Percentiles rank a stretch among this genome's conserved stretches.
Conservation (phyloP, 2,113 vertebrate species). For the Steatornis caripensis region DNA sequence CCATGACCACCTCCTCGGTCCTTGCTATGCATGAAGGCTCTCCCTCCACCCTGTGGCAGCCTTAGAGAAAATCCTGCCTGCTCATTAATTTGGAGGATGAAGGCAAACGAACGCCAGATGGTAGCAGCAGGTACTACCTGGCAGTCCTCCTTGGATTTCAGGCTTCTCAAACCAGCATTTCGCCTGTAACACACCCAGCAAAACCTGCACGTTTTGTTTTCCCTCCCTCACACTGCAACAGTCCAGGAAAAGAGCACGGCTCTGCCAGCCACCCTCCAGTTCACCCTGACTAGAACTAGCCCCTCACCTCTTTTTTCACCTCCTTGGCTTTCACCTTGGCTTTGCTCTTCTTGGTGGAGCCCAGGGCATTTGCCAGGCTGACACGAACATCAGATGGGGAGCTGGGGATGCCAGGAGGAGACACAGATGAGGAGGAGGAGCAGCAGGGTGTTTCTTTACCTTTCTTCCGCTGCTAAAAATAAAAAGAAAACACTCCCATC, state of each 20-base stretch:
- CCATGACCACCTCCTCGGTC: neutral
- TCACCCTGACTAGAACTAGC: neutral
- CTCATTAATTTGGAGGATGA: neutral
- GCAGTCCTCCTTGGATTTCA: neutral
- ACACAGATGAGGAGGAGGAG: slow-evolving; percentile 64
- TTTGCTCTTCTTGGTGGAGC: slow-evolving; percentile 81
- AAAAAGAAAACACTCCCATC: neutral
- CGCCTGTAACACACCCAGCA: neutral
- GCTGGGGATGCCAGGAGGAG: slow-evolving; percentile 73
- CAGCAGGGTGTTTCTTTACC: slow-evolving; percentile 79
- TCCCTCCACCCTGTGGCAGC: neutral
- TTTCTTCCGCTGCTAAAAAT: slow-evolving; percentile 85
- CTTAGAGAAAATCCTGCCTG: neutral
- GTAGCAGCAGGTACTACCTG: neutral
- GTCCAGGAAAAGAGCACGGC: neutral
- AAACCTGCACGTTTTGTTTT: neutral
- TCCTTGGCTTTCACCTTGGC: slow-evolving; percentile 86
- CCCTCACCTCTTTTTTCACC: slow-evolving; percentile 82
- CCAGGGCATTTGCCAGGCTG: slow-evolving; percentile 65
- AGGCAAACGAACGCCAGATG: neutral
- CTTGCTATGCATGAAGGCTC: neutral
- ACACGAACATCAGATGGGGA: slow-evolving; percentile 74
- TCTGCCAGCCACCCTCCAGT: neutral
- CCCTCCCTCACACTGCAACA: neutral
- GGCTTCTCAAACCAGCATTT: neutral